Evolutionary conservation across 2,888 invertebrate genomes (phyloP), one percentile per base, ranked within the genome.

Genomic region (Pteria penguin): DNA sequence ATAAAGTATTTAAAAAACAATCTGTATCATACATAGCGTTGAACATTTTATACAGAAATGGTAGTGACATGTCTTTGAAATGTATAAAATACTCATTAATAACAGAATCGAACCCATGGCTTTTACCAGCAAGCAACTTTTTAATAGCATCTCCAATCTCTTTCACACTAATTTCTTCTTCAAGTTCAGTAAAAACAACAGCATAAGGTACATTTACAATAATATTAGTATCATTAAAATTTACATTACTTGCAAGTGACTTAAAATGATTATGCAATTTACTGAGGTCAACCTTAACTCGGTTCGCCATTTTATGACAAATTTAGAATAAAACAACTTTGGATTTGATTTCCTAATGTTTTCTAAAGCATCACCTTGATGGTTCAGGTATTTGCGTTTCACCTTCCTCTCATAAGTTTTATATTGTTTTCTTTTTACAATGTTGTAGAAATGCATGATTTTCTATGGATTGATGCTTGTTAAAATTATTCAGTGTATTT

Each of bases 71-170:
- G 61, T 65, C 36, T 22, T 72, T 67, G 5, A 54, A 60, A 32
- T 67, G 54, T 4, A 54, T 80, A 33, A 80, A 71, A 55, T 70
- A 80, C 45, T 77, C 75, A 33, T 80, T 75, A 14, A 74, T n/a
- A 14, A 80, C 67, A 33, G 62, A 52, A 31, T 80, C 80, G 18
- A 60, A 24, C 2, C 71, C 66, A 58, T 69, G 70, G 14, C 73
- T 62, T 68, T 79, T 79, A 18, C 32, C 33, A 22, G n/a, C 26
- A 29, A 57, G 55, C 32, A 69, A 69, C 4, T 27, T 29, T 24
- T 14, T 4, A 60, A 60, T 60, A 5, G 55, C 31, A 18, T 63
- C 60, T 27, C n/a, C 26, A 29, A 72, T 62, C 54, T 72, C 72
- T n/a, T 32, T 27, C 18, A 32, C 52, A 22, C 60, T 32, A 32